phyloP scores from a whole-genome alignment of 2,797 vertebrate species.

The Okamejei kenojei region DNA sequence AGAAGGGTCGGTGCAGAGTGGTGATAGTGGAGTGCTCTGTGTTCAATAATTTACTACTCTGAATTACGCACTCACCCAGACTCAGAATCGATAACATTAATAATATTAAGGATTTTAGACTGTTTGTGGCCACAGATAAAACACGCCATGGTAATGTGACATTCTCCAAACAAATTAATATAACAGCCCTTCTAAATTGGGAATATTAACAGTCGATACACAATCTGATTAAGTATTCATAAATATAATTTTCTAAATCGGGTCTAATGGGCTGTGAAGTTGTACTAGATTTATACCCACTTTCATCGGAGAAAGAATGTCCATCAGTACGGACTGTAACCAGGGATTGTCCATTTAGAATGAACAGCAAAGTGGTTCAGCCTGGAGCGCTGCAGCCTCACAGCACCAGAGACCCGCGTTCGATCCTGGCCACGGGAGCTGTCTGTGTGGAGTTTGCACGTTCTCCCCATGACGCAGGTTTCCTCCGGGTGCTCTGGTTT shows the following conservation, averaged over 20 bases:
- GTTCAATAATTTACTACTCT: background rate
- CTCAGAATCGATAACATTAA: too few species aligned
- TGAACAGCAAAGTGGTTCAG: too few species aligned
- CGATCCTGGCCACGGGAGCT: too few species aligned
- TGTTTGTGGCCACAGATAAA: background rate
- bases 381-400: too few species aligned
- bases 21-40: background rate
- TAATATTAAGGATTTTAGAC: background rate
- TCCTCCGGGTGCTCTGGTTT: too few species aligned
- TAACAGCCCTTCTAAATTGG: background rate
- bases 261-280: too few species aligned
- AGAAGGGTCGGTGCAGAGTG: background rate
- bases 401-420: too few species aligned
- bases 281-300: background rate
- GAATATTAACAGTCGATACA: background rate
- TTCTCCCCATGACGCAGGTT: too few species aligned
- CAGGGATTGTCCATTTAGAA: background rate
- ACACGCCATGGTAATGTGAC: background rate
- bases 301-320: background rate
- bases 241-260: background rate
- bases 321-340: too few species aligned
- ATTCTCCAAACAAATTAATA: too few species aligned
- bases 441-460: too few species aligned
- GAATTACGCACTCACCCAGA: too few species aligned
- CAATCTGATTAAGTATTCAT: slow-evolving; percentile 24